Evolutionary conservation across 2,888 invertebrate genomes (phyloP), one percentile per base, ranked within the genome.

Genomic region (Tyria jacobaeae): DNA sequence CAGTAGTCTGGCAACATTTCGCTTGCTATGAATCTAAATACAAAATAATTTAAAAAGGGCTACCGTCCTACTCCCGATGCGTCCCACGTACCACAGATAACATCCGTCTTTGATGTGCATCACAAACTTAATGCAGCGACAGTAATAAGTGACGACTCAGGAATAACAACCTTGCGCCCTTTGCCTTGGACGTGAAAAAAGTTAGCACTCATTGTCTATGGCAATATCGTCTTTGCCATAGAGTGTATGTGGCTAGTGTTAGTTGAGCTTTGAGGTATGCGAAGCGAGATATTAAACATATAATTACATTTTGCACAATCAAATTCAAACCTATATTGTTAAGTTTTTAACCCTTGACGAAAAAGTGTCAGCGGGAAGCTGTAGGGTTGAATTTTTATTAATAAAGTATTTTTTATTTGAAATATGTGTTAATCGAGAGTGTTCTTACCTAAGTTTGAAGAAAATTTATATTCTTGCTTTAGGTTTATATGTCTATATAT

Each of bases 111-210:
- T 67, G 68, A 66, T 57, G 64, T 68, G 41, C 68, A 67, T 67
- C 50, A 66, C 70, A 69, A 73, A 70, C 49, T 59, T 60, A 64
- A 37, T 48, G 57, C 54, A 68, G 60, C 57, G 63, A 60, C 62
- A 57, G 31, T 9, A 17, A 35, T 15, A 55, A 66, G 44, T 66
- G 62, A 60, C 65, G 59, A 63, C 24, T 66, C 34, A 52, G 71
- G 78, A 76, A 70, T 78, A 68, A 71, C 60, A 73, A 67, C 76
- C 68, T 68, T 78, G 65, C 49, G 66, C 59, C 50, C 66, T 78
- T 76, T 74, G 70, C 66, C 70, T 73, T 70, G 64, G 70, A 70
- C 53, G 60, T 64, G 54, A 57, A 64, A 70, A 71, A 68, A 63
- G 59, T 64, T 4, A 54, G 53, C 47, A 14, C 51, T 68, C 57